A percentile compares a stretch with the other conserved stretches of the same genome.
These are phyloP conservation scores for Astreopora myriophthalma DNA, from an alignment of 64 coral and sea anemone genomes.

Conservation along the genomic window DNA sequence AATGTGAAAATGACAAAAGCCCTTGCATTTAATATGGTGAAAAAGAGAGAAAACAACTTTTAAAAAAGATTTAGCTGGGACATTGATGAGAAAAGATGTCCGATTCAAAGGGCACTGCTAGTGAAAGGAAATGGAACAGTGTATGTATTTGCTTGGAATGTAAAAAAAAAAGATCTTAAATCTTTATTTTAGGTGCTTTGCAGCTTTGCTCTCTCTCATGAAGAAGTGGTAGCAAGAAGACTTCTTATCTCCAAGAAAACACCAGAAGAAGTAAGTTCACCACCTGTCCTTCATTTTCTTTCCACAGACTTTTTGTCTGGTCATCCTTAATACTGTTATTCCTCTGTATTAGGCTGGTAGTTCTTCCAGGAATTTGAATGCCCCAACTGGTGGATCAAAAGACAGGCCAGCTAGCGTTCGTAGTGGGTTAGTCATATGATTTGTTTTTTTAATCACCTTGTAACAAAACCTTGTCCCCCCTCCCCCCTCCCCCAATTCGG, in stretches of 20 bases:
- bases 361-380: conserved; percentile 80
- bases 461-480: no score
- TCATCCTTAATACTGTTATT: neutral
- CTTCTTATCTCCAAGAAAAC: conserved; percentile 90
- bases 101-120: no score
- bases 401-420: conserved; percentile 92
- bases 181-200: conserved; percentile 67
- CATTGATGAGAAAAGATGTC: no score
- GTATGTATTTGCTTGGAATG: no score
- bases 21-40: no score
- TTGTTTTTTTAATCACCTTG: no score
- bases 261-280: conserved; percentile 79
- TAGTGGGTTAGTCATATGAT: conserved; percentile 69
- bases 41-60: neutral
- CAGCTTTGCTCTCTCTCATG: conserved; percentile 83
- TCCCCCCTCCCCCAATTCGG: no score
- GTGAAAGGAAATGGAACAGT: no score
- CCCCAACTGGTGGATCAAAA: conserved; percentile 85
- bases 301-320: neutral
- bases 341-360: neutral
- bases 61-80: no score
- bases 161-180: neutral
- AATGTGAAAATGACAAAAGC: no score
- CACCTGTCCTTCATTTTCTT: no score
- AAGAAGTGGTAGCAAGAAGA: conserved; percentile 89